Conservation (phyloP, 2,888 invertebrate species). For the Perizoma flavofasciatum region DNA sequence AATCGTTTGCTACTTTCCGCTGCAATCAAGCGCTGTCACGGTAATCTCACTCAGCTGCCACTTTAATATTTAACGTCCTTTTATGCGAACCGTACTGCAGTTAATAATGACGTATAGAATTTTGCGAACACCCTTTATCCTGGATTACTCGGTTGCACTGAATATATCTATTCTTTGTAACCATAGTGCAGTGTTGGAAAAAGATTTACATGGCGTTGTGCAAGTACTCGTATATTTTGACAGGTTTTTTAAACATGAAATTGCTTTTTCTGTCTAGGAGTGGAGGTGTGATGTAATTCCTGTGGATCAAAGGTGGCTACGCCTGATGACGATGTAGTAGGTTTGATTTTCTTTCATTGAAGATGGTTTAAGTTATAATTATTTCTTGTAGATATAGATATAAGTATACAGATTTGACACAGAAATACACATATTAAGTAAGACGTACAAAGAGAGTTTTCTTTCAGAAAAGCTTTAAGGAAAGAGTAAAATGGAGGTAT, state of each 20-base stretch:
- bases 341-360: too few species aligned
- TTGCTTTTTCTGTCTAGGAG: conserved; percentile 6
- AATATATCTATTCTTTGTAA: too few species aligned
- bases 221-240: conserved; percentile 20
- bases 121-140: conserved; percentile 53
- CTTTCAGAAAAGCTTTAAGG: too few species aligned
- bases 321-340: too few species aligned
- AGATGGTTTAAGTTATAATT: too few species aligned
- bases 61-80: conserved; percentile 27
- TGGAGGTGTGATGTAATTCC: too few species aligned
- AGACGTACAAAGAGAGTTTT: too few species aligned
- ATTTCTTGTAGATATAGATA: too few species aligned
- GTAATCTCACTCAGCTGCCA: conserved; percentile 14
- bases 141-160: conserved; percentile 39
- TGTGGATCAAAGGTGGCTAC: too few species aligned
- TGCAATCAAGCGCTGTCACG: conserved; percentile 7
- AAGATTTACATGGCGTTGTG: conserved; percentile 19
- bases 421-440: too few species aligned
- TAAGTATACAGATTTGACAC: too few species aligned
- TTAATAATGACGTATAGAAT: conserved; percentile 56
- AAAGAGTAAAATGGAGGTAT: too few species aligned
- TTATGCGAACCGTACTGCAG: conserved; percentile 38
- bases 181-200: conserved; percentile 12
- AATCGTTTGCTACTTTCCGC: conserved; percentile 5
- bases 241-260: conserved; percentile 17